These are phyloP conservation scores for Drosophila paramelanica DNA, from an alignment of 2,888 invertebrate species.

Conservation along the genomic window DNA sequence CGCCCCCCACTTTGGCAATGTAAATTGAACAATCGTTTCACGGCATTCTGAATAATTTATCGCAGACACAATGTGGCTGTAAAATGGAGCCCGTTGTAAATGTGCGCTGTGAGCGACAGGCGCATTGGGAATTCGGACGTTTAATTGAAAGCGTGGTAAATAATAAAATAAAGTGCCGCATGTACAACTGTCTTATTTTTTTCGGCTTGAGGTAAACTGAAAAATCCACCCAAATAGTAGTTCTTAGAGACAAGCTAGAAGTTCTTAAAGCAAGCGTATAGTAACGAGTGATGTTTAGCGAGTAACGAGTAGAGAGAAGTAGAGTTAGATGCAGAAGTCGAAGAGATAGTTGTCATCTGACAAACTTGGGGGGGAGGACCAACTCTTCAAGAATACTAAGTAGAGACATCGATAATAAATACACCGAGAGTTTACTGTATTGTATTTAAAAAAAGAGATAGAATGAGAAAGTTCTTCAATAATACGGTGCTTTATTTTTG, in stretches of 20 bases:
- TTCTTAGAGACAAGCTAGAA: constrained; percentile 10
- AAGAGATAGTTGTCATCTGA: constrained; percentile 37
- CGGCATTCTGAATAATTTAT: constrained; percentile 59
- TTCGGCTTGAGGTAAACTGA: constrained; percentile 12
- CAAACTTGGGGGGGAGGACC: constrained; percentile 13
- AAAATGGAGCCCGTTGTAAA: constrained; percentile 40
- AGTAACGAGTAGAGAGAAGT: constrained; percentile 26
- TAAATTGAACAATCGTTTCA: constrained; percentile 71
- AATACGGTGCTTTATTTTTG: constrained; percentile 39
- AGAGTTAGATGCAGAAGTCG: constrained; percentile 14
- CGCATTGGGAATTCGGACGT: constrained; percentile 27
- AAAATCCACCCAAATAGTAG: constrained; percentile 14
- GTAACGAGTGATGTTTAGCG: constrained; percentile 11
- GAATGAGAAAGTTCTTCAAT: constrained; percentile 34
- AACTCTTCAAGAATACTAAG: constrained; percentile 31
- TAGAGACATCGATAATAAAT: constrained; percentile 44
- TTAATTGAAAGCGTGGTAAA: constrained; percentile 68
- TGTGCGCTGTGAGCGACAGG: constrained; percentile 43
- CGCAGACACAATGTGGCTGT: constrained; percentile 24
- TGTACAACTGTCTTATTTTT: constrained; percentile 24
- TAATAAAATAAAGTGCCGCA: constrained; percentile 59
- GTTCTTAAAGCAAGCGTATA: constrained; percentile 2
- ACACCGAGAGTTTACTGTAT: constrained; percentile 39
- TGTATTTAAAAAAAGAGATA: constrained; percentile 11
- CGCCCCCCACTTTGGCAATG: constrained; percentile 42